These are phyloP conservation scores for Pyrrhia umbra DNA, from an alignment of 2,888 invertebrate species.

Conservation along the genomic window DNA sequence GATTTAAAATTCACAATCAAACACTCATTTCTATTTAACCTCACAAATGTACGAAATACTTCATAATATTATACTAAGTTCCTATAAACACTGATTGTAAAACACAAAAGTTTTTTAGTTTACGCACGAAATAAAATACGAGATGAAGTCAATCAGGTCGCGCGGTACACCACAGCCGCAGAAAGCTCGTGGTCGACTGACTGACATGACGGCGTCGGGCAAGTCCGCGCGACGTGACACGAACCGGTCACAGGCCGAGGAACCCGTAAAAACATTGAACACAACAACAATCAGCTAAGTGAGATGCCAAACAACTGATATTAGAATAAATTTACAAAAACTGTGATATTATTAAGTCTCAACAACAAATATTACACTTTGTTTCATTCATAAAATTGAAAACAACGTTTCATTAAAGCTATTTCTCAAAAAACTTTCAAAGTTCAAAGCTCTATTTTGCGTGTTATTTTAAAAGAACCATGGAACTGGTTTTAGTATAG, in stretches of 20 bases:
- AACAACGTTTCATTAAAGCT: conserved; percentile 31
- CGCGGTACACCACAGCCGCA: conserved; percentile 39
- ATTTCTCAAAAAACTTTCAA: conserved; percentile 41
- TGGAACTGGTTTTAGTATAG: conserved; percentile 37
- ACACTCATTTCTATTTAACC: conserved; percentile 30
- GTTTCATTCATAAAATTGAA: conserved; percentile 50
- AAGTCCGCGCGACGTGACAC: conserved; percentile 36
- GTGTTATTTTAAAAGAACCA: not conserved
- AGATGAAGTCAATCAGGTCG: conserved; percentile 29
- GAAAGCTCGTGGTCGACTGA: conserved; percentile 66
- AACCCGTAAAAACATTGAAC: conserved; percentile 43
- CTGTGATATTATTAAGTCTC: not conserved
- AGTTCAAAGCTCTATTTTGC: conserved; percentile 39
- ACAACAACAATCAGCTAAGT: conserved; percentile 34
- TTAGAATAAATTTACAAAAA: not conserved
- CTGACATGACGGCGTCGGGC: conserved; percentile 29
- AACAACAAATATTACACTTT: not conserved
- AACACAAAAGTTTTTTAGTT: conserved; percentile 47
- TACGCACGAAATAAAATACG: conserved; percentile 63
- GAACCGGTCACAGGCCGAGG: conserved; percentile 66
- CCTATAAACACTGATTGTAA: not conserved
- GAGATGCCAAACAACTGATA: conserved; percentile 3
- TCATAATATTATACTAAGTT: conserved; percentile 6
- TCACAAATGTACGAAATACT: conserved; percentile 8
- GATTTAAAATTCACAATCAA: conserved; percentile 51